Evolutionary conservation across 2,888 invertebrate genomes (phyloP).

Genomic region (Liposcelis brunnea): DNA sequence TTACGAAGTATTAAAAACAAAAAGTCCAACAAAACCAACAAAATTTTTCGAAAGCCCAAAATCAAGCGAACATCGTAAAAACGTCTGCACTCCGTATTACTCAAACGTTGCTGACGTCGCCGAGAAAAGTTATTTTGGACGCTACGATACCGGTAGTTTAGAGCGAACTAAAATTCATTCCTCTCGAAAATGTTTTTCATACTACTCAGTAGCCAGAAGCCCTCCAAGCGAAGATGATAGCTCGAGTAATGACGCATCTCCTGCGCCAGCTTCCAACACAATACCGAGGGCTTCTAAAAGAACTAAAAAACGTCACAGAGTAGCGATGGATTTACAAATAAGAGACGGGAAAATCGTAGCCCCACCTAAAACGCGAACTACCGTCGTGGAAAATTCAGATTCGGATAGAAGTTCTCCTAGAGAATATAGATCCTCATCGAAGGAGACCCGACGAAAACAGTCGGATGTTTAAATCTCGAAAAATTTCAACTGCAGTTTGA

Average conservation of each 20-base stretch:
- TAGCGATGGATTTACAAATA: constrained; percentile 26
- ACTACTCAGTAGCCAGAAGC: constrained; percentile 21
- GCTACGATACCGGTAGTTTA: constrained; percentile 6
- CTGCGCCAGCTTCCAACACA: constrained; percentile 19
- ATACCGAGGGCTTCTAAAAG: constrained; percentile 21
- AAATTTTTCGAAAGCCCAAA: constrained; percentile 1
- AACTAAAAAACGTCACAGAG: constrained; percentile 23
- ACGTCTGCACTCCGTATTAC: constrained; percentile 12
- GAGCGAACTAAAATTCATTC: constrained; percentile 2
- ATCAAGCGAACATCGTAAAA: background rate
- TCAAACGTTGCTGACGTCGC: constrained; percentile 11
- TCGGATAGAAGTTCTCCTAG: constrained; percentile 3
- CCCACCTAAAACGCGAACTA: background rate
- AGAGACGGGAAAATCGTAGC: constrained; percentile 26
- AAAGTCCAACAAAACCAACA: background rate
- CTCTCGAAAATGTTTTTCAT: constrained; percentile 20
- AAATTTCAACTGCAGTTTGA: no score
- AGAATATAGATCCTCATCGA: background rate
- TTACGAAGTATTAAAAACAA: no score
- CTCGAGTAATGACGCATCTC: constrained; percentile 19
- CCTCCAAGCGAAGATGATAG: constrained; percentile 22
- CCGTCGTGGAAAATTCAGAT: constrained; percentile 1
- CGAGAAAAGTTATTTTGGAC: constrained; percentile 3
- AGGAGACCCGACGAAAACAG: background rate
- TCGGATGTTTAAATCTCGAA: background rate